Evolutionary conservation across 2,113 vertebrate genomes (phyloP), one percentile per base, ranked within the genome.

Genomic region (Corydoras maculifer): DNA sequence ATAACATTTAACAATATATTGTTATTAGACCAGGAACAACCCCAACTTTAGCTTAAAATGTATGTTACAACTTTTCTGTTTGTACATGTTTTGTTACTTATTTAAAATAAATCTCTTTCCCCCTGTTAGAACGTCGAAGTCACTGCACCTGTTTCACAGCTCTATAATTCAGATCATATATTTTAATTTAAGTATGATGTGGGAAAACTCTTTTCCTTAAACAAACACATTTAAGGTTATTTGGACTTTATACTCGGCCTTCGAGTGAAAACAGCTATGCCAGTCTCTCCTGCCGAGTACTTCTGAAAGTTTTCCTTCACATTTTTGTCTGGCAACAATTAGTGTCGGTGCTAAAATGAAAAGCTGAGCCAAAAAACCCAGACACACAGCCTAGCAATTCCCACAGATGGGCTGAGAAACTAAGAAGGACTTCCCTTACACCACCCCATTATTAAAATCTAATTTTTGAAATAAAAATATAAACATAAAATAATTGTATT

Each of bases 291-390:
- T 70, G 67, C 64, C 32, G 55, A 74, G 63, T 49, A 57, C 49
- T 73, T 72, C 58, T 57, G 30, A 60, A 76, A 68, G 18, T 53
- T 9, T 79, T 75, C 58, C 51, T 60, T 69, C 70, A 49, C 66
- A 76, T 78, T 78, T 75, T 79, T 83, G 80, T 86, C 86, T 88
- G 87, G 83, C 55, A 88, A 78, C 84, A 81, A 87, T 88, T 87
- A 87, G 55, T 63, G 61, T 73, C 78, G 58, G 59, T 77, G 81
- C 85, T 82, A 80, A 82, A 84, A 80, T 81, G 65, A 68, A 62
- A 78, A 78, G 71, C 74, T 4, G 50, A 70, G 81, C 80, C 73
- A 71, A 76, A 69, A 75, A 79, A 51, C 7, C 58, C 74, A 78
- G 72, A 81, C 74, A 75, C 69, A 76, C 75, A 72, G 8, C 58